These are phyloP conservation scores for Talpa occidentalis DNA, from an alignment of 2,113 vertebrate genomes.

Conservation along the genomic window DNA sequence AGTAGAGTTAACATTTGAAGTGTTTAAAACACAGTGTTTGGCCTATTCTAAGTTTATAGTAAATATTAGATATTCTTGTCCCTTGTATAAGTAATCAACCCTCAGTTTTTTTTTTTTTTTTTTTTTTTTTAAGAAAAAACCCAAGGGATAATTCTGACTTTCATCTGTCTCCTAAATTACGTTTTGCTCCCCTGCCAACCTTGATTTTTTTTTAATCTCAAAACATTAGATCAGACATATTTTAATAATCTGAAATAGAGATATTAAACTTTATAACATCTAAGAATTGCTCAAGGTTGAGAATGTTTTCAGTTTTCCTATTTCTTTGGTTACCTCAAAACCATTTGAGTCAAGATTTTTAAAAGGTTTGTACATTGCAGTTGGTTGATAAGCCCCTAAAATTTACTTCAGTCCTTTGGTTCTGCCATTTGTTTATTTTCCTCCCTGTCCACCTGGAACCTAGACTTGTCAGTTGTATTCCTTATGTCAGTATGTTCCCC, in stretches of 20 bases:
- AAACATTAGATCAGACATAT: background rate
- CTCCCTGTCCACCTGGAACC: background rate
- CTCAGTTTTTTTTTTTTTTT: no score
- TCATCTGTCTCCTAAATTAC: background rate
- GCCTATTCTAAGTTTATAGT: no score
- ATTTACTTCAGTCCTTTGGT: background rate
- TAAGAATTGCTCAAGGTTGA: background rate
- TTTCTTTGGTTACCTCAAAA: slow-evolving; percentile 25
- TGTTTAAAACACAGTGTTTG: background rate
- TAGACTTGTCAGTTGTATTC: background rate
- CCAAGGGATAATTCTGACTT: background rate
- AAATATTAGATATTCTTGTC: no score
- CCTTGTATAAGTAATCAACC: background rate
- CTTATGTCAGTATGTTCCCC: background rate
- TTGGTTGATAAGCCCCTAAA: background rate
- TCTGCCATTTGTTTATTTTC: background rate
- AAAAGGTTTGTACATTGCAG: background rate
- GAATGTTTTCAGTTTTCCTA: background rate
- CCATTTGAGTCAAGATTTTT: slow-evolving; percentile 27
- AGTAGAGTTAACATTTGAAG: background rate
- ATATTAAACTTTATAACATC: background rate
- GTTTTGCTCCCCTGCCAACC: no score
- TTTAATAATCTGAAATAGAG: background rate
- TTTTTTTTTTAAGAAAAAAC: background rate
- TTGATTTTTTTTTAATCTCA: no score